phyloP scores from a whole-genome alignment of 2,113 vertebrate species.

The Colossoma macropomum region DNA sequence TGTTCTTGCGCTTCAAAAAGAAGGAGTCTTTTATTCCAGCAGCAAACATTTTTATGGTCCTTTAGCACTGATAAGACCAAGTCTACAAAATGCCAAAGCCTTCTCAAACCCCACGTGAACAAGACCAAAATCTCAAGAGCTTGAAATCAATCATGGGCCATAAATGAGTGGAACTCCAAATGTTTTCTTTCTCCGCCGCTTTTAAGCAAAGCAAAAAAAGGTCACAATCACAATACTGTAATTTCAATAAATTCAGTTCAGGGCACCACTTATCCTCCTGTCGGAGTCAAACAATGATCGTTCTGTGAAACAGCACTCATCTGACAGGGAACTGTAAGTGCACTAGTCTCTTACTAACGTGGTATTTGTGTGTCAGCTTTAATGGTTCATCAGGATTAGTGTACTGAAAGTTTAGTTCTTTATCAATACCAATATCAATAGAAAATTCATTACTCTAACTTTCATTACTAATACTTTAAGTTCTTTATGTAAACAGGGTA shows the following conservation, averaged over 20 bases:
- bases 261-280: slow-evolving; percentile 24
- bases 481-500: too few relatives aligned
- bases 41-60: slow-evolving; percentile 13
- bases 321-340: not conserved
- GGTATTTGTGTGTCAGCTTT: not conserved
- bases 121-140: slow-evolving; percentile 47
- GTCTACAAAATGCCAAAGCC: slow-evolving; percentile 40
- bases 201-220: slow-evolving; percentile 34
- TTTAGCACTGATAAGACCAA: slow-evolving; percentile 2
- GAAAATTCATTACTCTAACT: too few relatives aligned
- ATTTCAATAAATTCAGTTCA: slow-evolving; percentile 40
- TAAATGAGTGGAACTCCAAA: slow-evolving; percentile 60
- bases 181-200: slow-evolving; percentile 51
- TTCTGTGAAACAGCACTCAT: slow-evolving; percentile 16
- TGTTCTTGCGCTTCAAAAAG: slow-evolving; percentile 72
- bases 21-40: slow-evolving; percentile 55
- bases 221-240: slow-evolving; percentile 41
- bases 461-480: too few relatives aligned
- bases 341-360: not conserved
- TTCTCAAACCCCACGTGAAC: slow-evolving; percentile 64
- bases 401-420: too few relatives aligned
- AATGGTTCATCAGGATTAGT: not conserved
- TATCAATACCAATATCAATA: too few relatives aligned
- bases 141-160: slow-evolving; percentile 58
- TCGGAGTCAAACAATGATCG: slow-evolving; percentile 29